Evolutionary conservation across 64 coral and sea anemone genomes (phyloP).

Genomic region (Dendrophyllia cribrosa): DNA sequence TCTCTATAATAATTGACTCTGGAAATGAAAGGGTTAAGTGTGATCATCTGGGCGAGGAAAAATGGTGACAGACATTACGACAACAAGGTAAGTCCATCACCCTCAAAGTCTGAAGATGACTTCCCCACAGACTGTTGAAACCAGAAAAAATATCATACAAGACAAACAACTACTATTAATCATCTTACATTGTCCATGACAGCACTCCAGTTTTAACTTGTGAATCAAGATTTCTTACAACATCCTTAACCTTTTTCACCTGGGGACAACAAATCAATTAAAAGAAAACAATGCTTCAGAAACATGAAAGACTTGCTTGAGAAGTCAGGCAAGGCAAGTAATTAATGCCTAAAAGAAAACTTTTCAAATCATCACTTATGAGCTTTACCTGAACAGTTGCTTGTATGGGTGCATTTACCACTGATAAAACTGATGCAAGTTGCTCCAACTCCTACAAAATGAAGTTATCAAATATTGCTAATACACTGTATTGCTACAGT

Average conservation of each 20-base stretch:
- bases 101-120: no score
- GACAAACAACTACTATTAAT: neutral
- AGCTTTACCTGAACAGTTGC: slow-evolving; percentile 87
- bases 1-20: no score
- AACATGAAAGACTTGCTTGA: no score
- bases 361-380: no score
- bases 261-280: neutral
- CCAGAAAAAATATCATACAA: neutral
- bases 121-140: no score
- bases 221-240: slow-evolving; percentile 85
- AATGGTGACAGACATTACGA: no score
- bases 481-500: neutral
- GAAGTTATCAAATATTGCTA: neutral
- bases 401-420: slow-evolving; percentile 97
- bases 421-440: slow-evolving; percentile 89
- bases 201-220: slow-evolving; percentile 92
- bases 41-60: no score
- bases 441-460: slow-evolving; percentile 92
- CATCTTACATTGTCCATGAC: slow-evolving; percentile 96
- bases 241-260: slow-evolving; percentile 97
- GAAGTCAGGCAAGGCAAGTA: no score
- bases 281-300: neutral
- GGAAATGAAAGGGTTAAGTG: no score
- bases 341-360: no score
- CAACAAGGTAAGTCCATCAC: no score